Conservation (phyloP, 2,888 invertebrate genomes). For the Drosophila mulleri region DNA sequence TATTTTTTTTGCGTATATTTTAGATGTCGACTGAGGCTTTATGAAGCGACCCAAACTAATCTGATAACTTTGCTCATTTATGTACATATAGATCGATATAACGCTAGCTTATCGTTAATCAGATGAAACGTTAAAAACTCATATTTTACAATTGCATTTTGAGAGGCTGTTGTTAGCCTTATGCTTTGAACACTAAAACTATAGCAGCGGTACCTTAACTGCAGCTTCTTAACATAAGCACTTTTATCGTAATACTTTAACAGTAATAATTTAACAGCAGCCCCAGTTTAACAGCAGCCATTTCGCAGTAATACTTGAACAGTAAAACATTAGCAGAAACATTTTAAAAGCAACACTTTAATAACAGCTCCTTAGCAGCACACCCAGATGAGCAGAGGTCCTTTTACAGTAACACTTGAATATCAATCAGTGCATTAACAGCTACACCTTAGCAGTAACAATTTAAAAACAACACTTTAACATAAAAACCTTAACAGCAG, state of each 20-base stretch:
- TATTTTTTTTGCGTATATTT: neutral
- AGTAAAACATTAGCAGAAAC: neutral
- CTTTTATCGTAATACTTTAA: neutral
- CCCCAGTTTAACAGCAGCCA: neutral
- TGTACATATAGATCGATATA: neutral
- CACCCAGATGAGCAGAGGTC: too few species aligned
- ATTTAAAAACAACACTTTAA: neutral
- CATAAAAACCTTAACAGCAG: neutral
- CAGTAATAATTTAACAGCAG: too few species aligned
- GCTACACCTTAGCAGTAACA: neutral
- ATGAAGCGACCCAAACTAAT: neutral
- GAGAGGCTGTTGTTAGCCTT: neutral
- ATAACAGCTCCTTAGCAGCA: neutral
- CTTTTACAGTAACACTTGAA: neutral
- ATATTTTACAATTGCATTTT: neutral
- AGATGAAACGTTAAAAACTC: neutral
- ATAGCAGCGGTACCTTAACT: neutral
- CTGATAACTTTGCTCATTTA: neutral
- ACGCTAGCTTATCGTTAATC: neutral
- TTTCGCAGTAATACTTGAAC: too few species aligned
- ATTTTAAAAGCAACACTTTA: neutral
- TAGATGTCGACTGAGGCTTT: neutral
- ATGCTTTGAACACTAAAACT: neutral
- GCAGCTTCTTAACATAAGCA: neutral
- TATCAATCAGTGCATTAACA: neutral